Conservation (phyloP, 2,888 invertebrate genomes). For the Ametastegia equiseti region DNA sequence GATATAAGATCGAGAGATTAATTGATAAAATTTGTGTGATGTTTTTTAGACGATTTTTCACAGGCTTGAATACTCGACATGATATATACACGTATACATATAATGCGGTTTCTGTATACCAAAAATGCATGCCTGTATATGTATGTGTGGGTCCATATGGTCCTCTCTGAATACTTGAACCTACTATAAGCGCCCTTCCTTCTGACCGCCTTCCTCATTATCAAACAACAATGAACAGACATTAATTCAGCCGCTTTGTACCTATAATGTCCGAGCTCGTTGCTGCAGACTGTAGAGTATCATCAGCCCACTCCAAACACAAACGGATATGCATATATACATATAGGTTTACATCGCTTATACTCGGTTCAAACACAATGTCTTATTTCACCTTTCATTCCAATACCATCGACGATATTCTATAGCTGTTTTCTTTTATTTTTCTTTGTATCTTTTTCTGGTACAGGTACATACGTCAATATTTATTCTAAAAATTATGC, state of each 20-base stretch:
- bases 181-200: not conserved
- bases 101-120: not conserved
- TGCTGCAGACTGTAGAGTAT: not conserved
- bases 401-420: not conserved
- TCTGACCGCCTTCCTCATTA: constrained; percentile 22
- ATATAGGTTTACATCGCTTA: too few species aligned
- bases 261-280: not conserved
- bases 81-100: not conserved
- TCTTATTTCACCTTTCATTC: not conserved
- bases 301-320: not conserved
- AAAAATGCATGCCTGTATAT: not conserved
- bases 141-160: not conserved
- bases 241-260: constrained; percentile 21
- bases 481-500: too few species aligned
- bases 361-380: not conserved
- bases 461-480: too few species aligned
- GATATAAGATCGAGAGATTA: too few species aligned
- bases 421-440: too few species aligned
- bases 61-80: not conserved
- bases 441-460: too few species aligned
- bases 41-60: not conserved
- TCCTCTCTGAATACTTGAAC: constrained; percentile 36
- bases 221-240: constrained; percentile 30
- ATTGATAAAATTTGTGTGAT: not conserved
- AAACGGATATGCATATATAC: not conserved